Evolutionary conservation across 2,113 vertebrate genomes (phyloP).

Genomic region (Boleophthalmus pectinirostris): DNA sequence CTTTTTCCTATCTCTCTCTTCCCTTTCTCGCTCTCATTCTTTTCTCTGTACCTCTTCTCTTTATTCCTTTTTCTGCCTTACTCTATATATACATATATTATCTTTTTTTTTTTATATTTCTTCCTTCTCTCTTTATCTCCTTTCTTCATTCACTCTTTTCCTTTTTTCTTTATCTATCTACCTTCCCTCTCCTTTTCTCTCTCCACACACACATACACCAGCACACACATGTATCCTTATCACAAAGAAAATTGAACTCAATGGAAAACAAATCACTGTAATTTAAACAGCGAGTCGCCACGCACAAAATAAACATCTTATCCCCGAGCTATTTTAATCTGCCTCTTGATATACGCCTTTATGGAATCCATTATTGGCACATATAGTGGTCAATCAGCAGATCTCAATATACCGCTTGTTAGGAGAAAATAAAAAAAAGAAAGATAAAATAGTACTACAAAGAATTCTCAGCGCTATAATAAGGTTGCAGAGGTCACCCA

Average conservation of each 20-base stretch:
- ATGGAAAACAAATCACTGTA: background rate
- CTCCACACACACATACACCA: constrained; percentile 5
- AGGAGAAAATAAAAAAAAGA: constrained; percentile 7
- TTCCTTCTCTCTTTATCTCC: constrained; percentile 46
- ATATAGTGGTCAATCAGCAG: constrained; percentile 13
- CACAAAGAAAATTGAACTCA: constrained; percentile 9
- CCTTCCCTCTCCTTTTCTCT: constrained; percentile 56
- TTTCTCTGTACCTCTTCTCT: constrained; percentile 42
- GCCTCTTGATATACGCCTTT: constrained; percentile 22
- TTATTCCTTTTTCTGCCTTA: constrained; percentile 21
- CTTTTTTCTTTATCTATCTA: constrained; percentile 59
- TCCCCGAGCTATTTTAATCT: constrained; percentile 28
- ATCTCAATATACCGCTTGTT: constrained; percentile 35
- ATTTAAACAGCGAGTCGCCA: constrained; percentile 17
- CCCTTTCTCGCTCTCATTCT: constrained; percentile 72
- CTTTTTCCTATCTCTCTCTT: constrained; percentile 21
- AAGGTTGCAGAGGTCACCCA: constrained; percentile 80
- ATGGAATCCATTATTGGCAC: constrained; percentile 24
- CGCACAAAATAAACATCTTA: constrained; percentile 16
- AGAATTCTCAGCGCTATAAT: constrained; percentile 79
- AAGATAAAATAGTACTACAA: constrained; percentile 22
- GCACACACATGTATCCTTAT: constrained; percentile 21
- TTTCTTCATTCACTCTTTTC: constrained; percentile 50
- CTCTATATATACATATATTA: no score
- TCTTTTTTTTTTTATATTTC: background rate